phyloP scores from a whole-genome alignment of 1,140 invertebrate species.

The Liolophura sinensis region DNA sequence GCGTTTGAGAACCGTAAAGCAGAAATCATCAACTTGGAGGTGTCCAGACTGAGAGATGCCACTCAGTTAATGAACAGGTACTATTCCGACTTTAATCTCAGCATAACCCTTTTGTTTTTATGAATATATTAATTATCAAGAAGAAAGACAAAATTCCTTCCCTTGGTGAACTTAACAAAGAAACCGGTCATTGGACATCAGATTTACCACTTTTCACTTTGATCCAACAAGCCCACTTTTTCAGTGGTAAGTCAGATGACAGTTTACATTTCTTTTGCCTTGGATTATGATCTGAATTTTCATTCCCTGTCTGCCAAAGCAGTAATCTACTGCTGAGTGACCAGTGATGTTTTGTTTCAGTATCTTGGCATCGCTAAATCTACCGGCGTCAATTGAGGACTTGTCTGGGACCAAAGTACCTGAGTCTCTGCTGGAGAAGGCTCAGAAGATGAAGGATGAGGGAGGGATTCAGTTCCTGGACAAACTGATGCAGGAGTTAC shows the following conservation, averaged over 20 bases:
- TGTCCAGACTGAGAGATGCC: constrained; percentile 80
- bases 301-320: neutral
- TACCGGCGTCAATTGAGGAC: constrained; percentile 96
- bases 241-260: too few relatives aligned
- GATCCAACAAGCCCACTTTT: too few relatives aligned
- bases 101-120: too few relatives aligned
- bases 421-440: constrained; percentile 87
- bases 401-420: constrained; percentile 77
- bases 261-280: neutral
- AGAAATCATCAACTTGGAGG: constrained; percentile 74
- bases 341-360: constrained; percentile 58
- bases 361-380: constrained; percentile 89
- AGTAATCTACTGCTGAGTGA: neutral
- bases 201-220: too few relatives aligned
- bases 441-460: constrained; percentile 60
- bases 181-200: too few relatives aligned
- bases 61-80: constrained; percentile 89
- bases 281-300: neutral
- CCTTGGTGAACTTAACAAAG: too few relatives aligned
- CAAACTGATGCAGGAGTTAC: constrained; percentile 77
- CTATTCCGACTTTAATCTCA: constrained; percentile 2
- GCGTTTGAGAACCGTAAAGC: constrained; percentile 80
- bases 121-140: too few relatives aligned
- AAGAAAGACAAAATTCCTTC: too few relatives aligned
- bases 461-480: constrained; percentile 61